Base-by-base conservation (phyloP, 2,113 vertebrate genomes). In the Myiozetetes cayanensis region DNA sequence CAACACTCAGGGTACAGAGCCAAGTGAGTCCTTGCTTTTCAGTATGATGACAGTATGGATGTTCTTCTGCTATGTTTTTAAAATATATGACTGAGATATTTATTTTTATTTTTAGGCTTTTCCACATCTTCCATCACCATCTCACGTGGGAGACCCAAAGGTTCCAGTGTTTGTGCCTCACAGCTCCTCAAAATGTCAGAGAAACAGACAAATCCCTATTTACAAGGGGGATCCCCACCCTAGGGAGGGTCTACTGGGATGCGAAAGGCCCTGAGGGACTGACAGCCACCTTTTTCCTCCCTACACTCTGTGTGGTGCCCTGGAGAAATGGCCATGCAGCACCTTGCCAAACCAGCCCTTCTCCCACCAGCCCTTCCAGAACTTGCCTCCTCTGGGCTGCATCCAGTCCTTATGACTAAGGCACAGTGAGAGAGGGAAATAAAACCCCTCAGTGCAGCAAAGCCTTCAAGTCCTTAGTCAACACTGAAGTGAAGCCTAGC, bases 161-260 rank as follows among this genome's bases (percentile, higher is more conserved):
- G 0, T 19, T 37, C 44, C 27, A 3, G 4, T 8, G 27, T 49
- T 78, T 76, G 53, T 58, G 25, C n/a, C 41, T 91, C 0, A 0
- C 6, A 67, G 47, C 30, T 74, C 56, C 74, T 87, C 73, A 52
- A 21, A 86, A 73, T 18, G n/a, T 4, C n/a, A 93, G 35, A 78
- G 47, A 28, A 75, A 14, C 18, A 78, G 37, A 39, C 4, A 47
- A 71, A 2, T 77, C 5, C 8, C 10, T 21, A 20, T 53, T 85
- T 66, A 46, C 33, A 61, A 37, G 11, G 35, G 33, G 39, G 6
- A 44, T 41, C 19, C 4, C 70, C 39, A 31, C 10, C 15, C n/a
- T 39, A 30, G 47, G 14, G 68, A 46, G 50, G 44, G 3, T 44
- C 39, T 90, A 16, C 50, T 77, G 72, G 30, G 31, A 15, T 65